A percentile compares a stretch with the other conserved stretches of the same genome.
These are phyloP conservation scores for Diadromus collaris DNA, from an alignment of 2,888 invertebrate genomes.

Conservation along the genomic window DNA sequence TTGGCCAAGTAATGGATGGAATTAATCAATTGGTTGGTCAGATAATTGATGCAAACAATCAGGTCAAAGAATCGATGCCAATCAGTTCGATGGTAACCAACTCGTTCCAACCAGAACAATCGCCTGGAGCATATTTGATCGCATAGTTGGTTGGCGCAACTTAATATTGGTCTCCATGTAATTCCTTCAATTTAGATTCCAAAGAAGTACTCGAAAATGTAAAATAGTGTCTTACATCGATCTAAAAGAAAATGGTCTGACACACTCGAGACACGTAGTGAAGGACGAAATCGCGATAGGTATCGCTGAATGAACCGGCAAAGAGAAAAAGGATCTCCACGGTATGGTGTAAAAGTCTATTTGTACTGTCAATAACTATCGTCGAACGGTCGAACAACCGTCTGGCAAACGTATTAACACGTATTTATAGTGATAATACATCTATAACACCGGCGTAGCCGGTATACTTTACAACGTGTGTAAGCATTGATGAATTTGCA, in stretches of 20 bases:
- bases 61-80: too few relatives aligned
- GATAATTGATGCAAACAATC: too few relatives aligned
- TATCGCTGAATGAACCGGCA: slow-evolving; percentile 3
- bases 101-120: not conserved
- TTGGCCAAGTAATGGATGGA: too few relatives aligned
- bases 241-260: not conserved
- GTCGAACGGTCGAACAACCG: not conserved
- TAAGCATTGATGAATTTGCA: slow-evolving; percentile 37
- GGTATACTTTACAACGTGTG: slow-evolving; percentile 7
- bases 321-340: not conserved
- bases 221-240: not conserved
- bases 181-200: not conserved
- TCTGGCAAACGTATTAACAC: slow-evolving; percentile 22
- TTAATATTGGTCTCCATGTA: not conserved
- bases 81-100: not conserved
- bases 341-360: slow-evolving; percentile 27
- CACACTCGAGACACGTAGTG: not conserved
- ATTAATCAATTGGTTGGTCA: too few relatives aligned
- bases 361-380: slow-evolving; percentile 29
- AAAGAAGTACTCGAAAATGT: not conserved
- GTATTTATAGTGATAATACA: slow-evolving; percentile 20
- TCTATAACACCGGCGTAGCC: slow-evolving; percentile 7
- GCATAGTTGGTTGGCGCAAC: not conserved
- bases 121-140: not conserved
- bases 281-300: slow-evolving; percentile 9